Base-by-base conservation (phyloP, 1,140 invertebrate genomes). In the Eumeta japonica region DNA sequence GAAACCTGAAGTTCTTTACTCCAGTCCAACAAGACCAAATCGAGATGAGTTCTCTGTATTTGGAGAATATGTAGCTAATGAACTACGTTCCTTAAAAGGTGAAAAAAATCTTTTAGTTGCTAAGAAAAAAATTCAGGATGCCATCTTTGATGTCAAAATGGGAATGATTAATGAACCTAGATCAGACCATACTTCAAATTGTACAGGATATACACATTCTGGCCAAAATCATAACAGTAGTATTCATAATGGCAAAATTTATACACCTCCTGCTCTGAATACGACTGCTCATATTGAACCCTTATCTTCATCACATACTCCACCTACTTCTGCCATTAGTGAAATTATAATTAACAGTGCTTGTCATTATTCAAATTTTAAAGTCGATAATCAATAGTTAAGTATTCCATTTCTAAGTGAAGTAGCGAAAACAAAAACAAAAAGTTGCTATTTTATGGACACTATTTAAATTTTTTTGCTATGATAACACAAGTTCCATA, bases 81-180 rank as follows among this genome's bases (percentile, higher is more conserved):
- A 74, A 39, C 36, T 74, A 16, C 39, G 70, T 4, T 66, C 66
- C 10, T 39, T 74, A 3, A 74, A 74, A 50, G 63, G 65, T 7
- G 70, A 74, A 39, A 71, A 67, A 36, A 71, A 71, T 30, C 38
- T 71, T 28, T 41, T 74, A 10, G 58, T 74, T 10, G 63, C 65
- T 9, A 74, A 74, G 40, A 74, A 74, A 36, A 74, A 70, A 32
- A 74, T 74, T 34, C 66, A 70, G 45, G 66, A 74, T 58, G 58
- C 64, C 11, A 74, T 74, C 55, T 74, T 71, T 61, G 70, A 74
- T 46, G 65, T 74, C 1, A 74, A 71, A 58, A 71, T 74, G 66
- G 62, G 62, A 14, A 62, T 66, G 52, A 67, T 71, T 10, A 51
- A 43, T 47, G 70, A 74, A 19, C 45, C 50, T n/a, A 45, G 55